These are phyloP conservation scores for Cuniculus paca DNA, from an alignment of 2,797 vertebrate species.

Conservation along the genomic window DNA sequence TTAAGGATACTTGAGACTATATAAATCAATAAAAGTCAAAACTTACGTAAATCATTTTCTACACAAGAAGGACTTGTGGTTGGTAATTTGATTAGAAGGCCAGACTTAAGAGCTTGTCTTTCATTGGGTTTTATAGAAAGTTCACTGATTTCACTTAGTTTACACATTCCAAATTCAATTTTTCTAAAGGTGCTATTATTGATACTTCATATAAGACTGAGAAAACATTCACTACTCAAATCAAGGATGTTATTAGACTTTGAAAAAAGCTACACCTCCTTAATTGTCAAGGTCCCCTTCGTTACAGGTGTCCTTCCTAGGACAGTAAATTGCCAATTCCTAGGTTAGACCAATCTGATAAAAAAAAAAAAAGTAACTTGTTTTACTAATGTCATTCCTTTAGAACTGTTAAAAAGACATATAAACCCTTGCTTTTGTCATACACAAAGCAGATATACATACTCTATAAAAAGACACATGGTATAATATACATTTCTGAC, in stretches of 20 bases:
- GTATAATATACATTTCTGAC: background rate
- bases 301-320: background rate
- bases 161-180: background rate
- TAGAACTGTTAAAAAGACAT: background rate
- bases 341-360: background rate
- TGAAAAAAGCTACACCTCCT: background rate
- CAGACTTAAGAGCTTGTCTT: background rate
- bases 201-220: background rate
- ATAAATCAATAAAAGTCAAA: slow-evolving; percentile 44
- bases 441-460: background rate
- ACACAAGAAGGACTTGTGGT: background rate
- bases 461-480: background rate
- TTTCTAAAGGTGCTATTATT: background rate
- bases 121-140: background rate
- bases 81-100: background rate
- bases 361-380: slow-evolving; percentile 27
- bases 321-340: background rate
- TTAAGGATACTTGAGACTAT: slow-evolving; percentile 8
- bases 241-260: background rate
- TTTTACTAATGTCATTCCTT: background rate
- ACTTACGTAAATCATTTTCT: slow-evolving; percentile 45
- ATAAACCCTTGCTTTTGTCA: background rate
- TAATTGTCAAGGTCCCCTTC: background rate
- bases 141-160: slow-evolving; percentile 35
- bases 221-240: background rate